Evolutionary conservation across 2,888 invertebrate species (phyloP).

Genomic region (Crossocerus cetratus): DNA sequence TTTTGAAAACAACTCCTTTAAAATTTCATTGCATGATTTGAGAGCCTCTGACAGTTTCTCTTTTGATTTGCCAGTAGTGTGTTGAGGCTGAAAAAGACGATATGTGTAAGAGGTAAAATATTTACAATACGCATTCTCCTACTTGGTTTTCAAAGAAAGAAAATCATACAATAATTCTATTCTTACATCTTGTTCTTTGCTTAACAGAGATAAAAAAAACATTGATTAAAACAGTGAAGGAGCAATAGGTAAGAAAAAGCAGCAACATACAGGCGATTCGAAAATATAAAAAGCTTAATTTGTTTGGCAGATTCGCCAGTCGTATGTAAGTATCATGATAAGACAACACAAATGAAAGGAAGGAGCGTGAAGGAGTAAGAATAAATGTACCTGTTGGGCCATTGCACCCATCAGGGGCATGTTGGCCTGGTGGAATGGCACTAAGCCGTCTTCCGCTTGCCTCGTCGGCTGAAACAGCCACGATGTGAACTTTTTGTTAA

Average conservation of each 20-base stretch:
- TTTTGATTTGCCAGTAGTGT: conserved; percentile 83
- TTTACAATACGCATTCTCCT: too few species aligned
- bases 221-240: conserved; percentile 1
- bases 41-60: conserved; percentile 92
- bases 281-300: neutral
- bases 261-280: neutral
- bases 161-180: neutral
- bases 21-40: conserved; percentile 94
- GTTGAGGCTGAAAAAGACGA: conserved; percentile 77
- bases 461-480: conserved; percentile 78
- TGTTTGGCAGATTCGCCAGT: neutral
- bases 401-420: conserved; percentile 83
- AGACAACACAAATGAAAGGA: conserved; percentile 70
- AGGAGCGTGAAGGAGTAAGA: conserved; percentile 61
- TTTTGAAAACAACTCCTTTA: conserved; percentile 94
- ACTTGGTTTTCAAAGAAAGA: conserved; percentile 3
- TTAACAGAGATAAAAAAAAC: conserved; percentile 3
- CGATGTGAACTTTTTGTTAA: conserved; percentile 73
- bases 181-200: neutral
- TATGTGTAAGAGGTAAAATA: too few species aligned
- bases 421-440: conserved; percentile 79
- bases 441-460: conserved; percentile 80
- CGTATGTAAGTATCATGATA: conserved; percentile 40
- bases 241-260: neutral
- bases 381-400: conserved; percentile 75